Conservation (phyloP, 2,113 vertebrate species). For the Oncorhynchus keta region DNA sequence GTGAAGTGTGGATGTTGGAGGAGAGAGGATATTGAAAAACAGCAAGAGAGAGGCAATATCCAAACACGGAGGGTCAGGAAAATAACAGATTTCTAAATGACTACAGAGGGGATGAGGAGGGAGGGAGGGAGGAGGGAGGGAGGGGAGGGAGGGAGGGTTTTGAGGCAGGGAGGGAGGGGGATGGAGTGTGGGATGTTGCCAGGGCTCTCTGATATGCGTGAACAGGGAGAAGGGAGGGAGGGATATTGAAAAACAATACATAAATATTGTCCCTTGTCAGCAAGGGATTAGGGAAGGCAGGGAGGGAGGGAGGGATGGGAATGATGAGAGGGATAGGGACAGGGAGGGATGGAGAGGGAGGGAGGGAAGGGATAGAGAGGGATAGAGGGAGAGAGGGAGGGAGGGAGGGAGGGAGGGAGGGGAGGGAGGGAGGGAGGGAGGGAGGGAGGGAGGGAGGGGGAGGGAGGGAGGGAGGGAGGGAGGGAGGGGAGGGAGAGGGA, state of each 20-base stretch:
- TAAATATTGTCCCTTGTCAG: slow-evolving; percentile 72
- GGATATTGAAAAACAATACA: slow-evolving; percentile 73
- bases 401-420: not conserved
- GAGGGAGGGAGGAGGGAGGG: too few relatives aligned
- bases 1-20: too few relatives aligned
- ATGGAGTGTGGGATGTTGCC: not conserved
- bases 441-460: not conserved
- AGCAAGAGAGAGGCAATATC: too few relatives aligned
- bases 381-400: not conserved
- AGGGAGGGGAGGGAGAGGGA: too few relatives aligned
- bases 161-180: not conserved
- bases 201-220: slow-evolving; percentile 15
- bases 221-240: slow-evolving; percentile 55
- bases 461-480: too few relatives aligned
- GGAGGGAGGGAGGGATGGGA: not conserved
- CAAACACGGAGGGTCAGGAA: too few relatives aligned
- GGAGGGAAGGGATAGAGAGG: not conserved
- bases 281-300: slow-evolving; percentile 61
- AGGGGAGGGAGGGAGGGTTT: too few relatives aligned
- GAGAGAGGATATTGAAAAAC: too few relatives aligned
- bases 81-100: too few relatives aligned
- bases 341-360: slow-evolving; percentile 19
- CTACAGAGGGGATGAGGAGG: too few relatives aligned
- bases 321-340: slow-evolving; percentile 7
- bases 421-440: not conserved